Conservation (phyloP, 2,797 vertebrate genomes). For the Podarcis siculus region DNA sequence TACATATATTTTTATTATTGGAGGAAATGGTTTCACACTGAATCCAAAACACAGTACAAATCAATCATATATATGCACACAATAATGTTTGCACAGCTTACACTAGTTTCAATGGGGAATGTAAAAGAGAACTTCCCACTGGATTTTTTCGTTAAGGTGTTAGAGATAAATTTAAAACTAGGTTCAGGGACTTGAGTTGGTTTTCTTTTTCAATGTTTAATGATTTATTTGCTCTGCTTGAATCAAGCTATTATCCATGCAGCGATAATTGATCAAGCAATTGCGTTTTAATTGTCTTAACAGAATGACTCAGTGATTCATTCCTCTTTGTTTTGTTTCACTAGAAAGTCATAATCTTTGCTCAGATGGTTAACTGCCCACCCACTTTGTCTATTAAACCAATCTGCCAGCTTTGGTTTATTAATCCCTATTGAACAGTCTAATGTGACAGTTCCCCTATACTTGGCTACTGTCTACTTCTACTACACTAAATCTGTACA, state of each 20-base stretch:
- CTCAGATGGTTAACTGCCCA: conserved; percentile 65
- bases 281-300: conserved; percentile 66
- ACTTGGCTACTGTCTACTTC: background rate
- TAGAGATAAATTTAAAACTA: conserved; percentile 13
- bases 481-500: conserved; percentile 33
- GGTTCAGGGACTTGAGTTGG: conserved; percentile 44
- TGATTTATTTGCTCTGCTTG: conserved; percentile 58
- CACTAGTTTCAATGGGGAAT: background rate
- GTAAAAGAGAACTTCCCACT: background rate
- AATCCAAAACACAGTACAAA: too few species aligned
- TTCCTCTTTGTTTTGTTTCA: conserved; percentile 72
- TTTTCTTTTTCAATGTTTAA: conserved; percentile 48
- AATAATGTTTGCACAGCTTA: background rate
- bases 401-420: conserved; percentile 50
- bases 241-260: conserved; percentile 54
- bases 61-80: too few species aligned
- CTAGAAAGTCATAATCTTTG: conserved; percentile 61
- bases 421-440: conserved; percentile 57
- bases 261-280: conserved; percentile 66
- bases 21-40: background rate
- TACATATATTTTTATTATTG: background rate
- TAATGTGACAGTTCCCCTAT: conserved; percentile 32
- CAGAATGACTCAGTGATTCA: conserved; percentile 62
- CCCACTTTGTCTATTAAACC: conserved; percentile 65
- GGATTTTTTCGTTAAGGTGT: background rate